Base-by-base conservation (phyloP, 2,888 invertebrate species). In the Vanessa cardui region DNA sequence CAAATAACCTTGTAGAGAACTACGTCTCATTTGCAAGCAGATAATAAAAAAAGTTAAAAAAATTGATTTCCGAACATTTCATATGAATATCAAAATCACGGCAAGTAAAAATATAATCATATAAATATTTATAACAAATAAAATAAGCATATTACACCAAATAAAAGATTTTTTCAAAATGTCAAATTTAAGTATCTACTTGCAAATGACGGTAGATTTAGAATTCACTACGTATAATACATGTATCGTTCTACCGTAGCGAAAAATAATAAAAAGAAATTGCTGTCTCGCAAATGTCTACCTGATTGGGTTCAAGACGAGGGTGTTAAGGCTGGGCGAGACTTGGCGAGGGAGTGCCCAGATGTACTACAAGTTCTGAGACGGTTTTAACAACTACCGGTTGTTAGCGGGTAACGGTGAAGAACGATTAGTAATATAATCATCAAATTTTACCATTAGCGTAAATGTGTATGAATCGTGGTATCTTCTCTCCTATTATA, bases 401-500 rank as follows among this genome's bases (percentile, higher is more conserved):
- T 5, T 5, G 26, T 26, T 26, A 26, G 5, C 4, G 5, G 26
- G 3, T 26, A 26, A 26, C 26, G 26, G 26, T 26, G 49, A 56
- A 26, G 68, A 64, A 68, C 49, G 54, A 44, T 49, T 46, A 39
- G n/a, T 31, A 6, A 15, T 54, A 31, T 54, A 54, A 31, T 54
- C 31, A 54, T 31, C 52, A 45, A 54, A 61, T 33, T 49, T 60
- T 64, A 60, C 58, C 60, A 64, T 54, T 45, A 65, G 44, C 26
- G 31, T 59, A 64, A 63, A 62, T 61, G 47, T 59, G 39, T 52
- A 59, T 50, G 52, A 21, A 69, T 31, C 49, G 64, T 65, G 68
- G 64, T 63, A 60, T 46, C 21, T 33, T 66, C 54, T 69, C 60
- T 54, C 50, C 54, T 59, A 54, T 69, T 60, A 59, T 70, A 61